phyloP scores from a whole-genome alignment of 2,888 invertebrate species.

The Drosophila vallismaia region DNA sequence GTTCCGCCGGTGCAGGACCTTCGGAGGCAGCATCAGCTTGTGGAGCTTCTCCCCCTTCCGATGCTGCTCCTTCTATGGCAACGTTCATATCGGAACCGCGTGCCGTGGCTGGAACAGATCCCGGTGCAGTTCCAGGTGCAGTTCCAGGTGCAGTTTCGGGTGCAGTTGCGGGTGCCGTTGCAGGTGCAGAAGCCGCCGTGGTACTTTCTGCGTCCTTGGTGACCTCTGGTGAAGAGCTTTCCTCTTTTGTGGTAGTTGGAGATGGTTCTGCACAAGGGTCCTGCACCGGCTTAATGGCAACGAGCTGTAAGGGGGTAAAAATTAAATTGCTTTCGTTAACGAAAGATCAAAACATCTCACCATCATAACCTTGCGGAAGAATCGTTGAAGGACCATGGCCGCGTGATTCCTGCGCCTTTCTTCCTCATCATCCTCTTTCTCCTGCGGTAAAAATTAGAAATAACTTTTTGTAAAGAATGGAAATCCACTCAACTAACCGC shows the following conservation, averaged over 20 bases:
- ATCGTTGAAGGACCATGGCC: slow-evolving; percentile 62
- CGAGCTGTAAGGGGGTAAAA: slow-evolving; percentile 1
- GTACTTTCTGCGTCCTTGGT: not conserved
- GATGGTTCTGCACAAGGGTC: slow-evolving; percentile 40
- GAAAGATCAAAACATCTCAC: slow-evolving; percentile 27
- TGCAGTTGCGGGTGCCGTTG: not conserved
- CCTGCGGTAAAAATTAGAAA: slow-evolving; percentile 27
- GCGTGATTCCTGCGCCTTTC: slow-evolving; percentile 36
- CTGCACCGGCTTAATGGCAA: slow-evolving; percentile 3
- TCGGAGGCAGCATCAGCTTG: not conserved
- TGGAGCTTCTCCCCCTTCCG: not conserved
- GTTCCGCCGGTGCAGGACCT: not conserved
- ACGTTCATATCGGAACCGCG: not conserved
- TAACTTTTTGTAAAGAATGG: not conserved
- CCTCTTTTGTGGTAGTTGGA: not conserved
- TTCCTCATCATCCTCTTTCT: slow-evolving; percentile 31
- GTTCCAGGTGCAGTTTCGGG: not conserved
- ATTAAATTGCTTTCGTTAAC: not conserved
- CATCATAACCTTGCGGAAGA: slow-evolving; percentile 51
- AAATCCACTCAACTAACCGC: slow-evolving; percentile 24
- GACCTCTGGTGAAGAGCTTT: not conserved
- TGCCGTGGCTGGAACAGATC: not conserved
- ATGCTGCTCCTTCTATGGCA: not conserved
- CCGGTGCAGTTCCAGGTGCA: not conserved
- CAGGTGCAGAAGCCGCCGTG: not conserved